Percentiles rank a stretch among this genome's conserved stretches.
phyloP scores from a whole-genome alignment of 2,113 vertebrate species.

The Myrmophylax atrothorax region DNA sequence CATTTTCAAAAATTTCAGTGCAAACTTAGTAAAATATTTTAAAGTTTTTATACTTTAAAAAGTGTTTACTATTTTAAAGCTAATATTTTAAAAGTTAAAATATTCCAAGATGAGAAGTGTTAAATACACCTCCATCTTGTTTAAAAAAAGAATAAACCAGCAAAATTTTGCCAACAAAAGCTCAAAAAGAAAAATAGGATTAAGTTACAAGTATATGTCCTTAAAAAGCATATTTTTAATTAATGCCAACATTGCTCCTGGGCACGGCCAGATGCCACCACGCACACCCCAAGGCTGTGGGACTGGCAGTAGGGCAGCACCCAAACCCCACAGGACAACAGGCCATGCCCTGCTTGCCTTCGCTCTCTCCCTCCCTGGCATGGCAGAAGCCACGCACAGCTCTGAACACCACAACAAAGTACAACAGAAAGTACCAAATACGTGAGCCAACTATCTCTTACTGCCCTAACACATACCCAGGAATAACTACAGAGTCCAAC shows the following conservation, averaged over 20 bases:
- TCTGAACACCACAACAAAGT: background rate
- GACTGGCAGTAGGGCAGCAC: background rate
- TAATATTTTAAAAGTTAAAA: too few relatives aligned
- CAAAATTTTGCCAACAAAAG: background rate
- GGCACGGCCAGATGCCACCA: fast-evolving
- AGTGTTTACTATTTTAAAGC: too few relatives aligned
- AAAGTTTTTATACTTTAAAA: background rate
- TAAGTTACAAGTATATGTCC: background rate
- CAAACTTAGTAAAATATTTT: background rate
- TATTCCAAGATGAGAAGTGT: too few relatives aligned
- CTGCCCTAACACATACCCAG: conserved; percentile 61
- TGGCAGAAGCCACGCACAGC: background rate
- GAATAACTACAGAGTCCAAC: conserved; percentile 57
- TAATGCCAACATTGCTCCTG: background rate
- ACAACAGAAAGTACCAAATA: conserved; percentile 2
- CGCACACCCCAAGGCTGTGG: fast-evolving
- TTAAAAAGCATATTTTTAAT: background rate
- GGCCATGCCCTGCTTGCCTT: background rate
- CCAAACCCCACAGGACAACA: background rate
- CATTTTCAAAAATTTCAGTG: background rate
- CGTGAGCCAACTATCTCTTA: conserved; percentile 37
- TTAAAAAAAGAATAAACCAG: background rate
- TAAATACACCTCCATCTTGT: background rate
- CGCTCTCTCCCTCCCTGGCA: background rate
- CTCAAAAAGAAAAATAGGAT: background rate